A percentile compares a stretch with the other conserved stretches of the same genome.
Conservation (phyloP, 37 sponge, comb jelly and placozoan species). For the Aplysina aerophoba region DNA sequence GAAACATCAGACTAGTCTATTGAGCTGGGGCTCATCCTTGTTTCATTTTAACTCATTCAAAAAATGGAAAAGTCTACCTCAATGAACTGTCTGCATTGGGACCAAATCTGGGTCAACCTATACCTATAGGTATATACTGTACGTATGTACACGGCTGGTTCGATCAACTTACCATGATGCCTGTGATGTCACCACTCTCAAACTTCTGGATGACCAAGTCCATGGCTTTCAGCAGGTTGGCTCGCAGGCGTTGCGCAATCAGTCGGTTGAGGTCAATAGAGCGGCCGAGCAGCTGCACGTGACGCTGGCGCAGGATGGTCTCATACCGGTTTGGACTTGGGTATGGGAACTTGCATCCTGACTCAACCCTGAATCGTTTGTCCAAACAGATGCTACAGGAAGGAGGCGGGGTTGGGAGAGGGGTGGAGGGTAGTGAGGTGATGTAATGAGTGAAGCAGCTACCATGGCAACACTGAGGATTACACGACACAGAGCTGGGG, state of each 20-base stretch:
- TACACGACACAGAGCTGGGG: too few species aligned
- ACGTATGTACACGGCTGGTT: too few species aligned
- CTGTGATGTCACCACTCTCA: conserved; percentile 87
- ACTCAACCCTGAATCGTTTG: conserved; percentile 80
- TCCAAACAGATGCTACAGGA: conserved; percentile 80
- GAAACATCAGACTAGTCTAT: too few species aligned
- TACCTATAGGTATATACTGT: too few species aligned
- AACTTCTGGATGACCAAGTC: conserved; percentile 90
- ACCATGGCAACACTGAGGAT: too few species aligned
- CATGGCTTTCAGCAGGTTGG: conserved; percentile 85
- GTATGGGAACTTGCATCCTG: conserved; percentile 67
- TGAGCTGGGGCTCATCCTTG: too few species aligned
- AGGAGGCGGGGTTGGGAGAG: background rate
- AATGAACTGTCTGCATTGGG: too few species aligned
- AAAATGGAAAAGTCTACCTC: too few species aligned
- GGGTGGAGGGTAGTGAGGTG: background rate
- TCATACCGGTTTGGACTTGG: conserved; percentile 90
- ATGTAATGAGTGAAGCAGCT: too few species aligned
- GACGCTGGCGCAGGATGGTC: conserved; percentile 93
- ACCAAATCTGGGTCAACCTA: too few species aligned
- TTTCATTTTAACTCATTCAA: too few species aligned
- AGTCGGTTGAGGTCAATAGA: conserved; percentile 89
- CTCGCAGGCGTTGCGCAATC: conserved; percentile 81
- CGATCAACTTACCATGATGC: conserved; percentile 69
- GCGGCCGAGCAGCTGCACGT: conserved; percentile 96